Evolutionary conservation across 2,888 invertebrate species (phyloP).

Genomic region (Biston stratarius): DNA sequence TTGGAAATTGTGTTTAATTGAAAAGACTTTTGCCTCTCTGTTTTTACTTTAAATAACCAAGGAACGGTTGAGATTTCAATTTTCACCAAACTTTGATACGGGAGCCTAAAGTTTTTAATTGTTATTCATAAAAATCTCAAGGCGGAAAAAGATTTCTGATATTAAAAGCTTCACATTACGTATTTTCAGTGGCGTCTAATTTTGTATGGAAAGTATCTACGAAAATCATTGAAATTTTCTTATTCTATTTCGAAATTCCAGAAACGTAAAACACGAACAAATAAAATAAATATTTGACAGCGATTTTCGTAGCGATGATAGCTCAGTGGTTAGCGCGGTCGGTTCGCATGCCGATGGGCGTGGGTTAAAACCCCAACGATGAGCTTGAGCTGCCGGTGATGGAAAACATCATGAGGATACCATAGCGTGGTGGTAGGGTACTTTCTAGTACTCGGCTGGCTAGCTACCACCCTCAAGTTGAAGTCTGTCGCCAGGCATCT

Average conservation of each 20-base stretch:
- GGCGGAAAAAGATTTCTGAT: conserved; percentile 42
- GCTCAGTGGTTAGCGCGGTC: too few relatives aligned
- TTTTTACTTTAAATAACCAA: conserved; percentile 48
- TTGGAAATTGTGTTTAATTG: conserved; percentile 48
- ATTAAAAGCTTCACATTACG: conserved; percentile 36
- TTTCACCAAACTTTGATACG: conserved; percentile 47
- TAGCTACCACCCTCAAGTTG: too few relatives aligned
- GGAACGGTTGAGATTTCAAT: conserved; percentile 46
- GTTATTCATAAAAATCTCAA: conserved; percentile 46
- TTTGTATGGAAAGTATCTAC: neutral
- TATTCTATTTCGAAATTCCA: neutral
- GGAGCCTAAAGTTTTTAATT: conserved; percentile 49
- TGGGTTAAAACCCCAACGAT: too few relatives aligned
- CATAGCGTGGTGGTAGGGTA: too few relatives aligned
- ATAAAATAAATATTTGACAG: too few relatives aligned
- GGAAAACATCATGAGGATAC: too few relatives aligned
- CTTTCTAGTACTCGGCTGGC: too few relatives aligned
- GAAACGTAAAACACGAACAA: neutral
- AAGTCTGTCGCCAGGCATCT: too few relatives aligned
- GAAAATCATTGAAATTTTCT: neutral
- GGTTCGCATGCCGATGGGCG: too few relatives aligned
- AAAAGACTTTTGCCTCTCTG: conserved; percentile 47
- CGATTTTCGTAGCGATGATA: too few relatives aligned
- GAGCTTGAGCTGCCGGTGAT: too few relatives aligned
- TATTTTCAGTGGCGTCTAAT: conserved; percentile 22